Evolutionary conservation across 2,888 invertebrate species (phyloP), one percentile per base, ranked within the genome.

Genomic region (Plebejus melissa): DNA sequence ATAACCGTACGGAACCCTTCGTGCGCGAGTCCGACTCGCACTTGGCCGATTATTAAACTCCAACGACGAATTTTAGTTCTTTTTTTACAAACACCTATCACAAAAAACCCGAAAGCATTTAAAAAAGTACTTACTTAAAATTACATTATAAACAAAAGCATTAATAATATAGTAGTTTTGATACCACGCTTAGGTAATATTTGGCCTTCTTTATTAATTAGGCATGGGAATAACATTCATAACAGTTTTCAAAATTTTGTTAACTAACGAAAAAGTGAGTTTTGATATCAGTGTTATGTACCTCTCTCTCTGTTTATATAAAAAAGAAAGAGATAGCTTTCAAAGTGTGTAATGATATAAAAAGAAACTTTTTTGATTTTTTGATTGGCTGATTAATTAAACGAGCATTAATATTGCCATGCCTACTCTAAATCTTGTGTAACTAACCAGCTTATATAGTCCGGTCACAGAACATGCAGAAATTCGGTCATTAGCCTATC

Each of bases 371-470:
- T 9, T 46, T 46, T 9, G 46, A 46, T 2, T 54, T 54, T 58
- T 58, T 32, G 65, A 36, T 65, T 65, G 32, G 65, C 65, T 36
- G 32, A 65, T 4, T 36, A 13, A 65, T 4, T 0, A 32, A 32
- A 32, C 0, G 0, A 36, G 60, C 60, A 58, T 58, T 11, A 32
- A 65, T 32, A 65, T 36, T 65, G 32, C 65, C 65, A 65, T 65
- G 65, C 65, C 65, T 65, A 36, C 32, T 32, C 32, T 65, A 5
- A 65, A 4, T 65, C 65, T 70, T 70, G 38, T 72, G 72, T 72
- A 50, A 71, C 71, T 71, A 71, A 71, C 71, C 71, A 1, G 71
- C 71, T 50, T 7, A 6, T 41, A 50, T 54, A 54, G 54, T 1
- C 54, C 16, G 54, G 54, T 16, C 54, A 16, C 16, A 4, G 54